Evolutionary conservation across 2,888 invertebrate genomes (phyloP), one percentile per base, ranked within the genome.

Genomic region (Philaethria dido): DNA sequence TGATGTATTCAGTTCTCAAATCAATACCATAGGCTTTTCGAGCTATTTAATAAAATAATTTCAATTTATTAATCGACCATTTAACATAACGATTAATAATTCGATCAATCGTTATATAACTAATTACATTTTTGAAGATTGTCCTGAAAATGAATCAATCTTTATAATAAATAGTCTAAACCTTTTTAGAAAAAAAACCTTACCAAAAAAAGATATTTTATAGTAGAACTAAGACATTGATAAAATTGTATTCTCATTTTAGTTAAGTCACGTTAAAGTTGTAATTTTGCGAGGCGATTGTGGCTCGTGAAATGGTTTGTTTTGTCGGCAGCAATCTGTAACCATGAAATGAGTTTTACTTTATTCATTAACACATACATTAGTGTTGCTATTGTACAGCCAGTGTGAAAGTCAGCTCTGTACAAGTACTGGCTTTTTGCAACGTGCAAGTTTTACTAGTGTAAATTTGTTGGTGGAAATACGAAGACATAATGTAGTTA

Each of bases 251-350:
- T 62, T 62, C 44, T 22, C 66, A 66, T 79, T 76, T 50, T 61
- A 85, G 81, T 83, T 84, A 61, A 77, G 85, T 87, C 89, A 89
- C 87, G 88, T 83, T 74, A 76, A 69, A 78, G 79, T 80, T 82
- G 84, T 88, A 85, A 88, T 86, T 89, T 84, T 83, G 80, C 82
- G 42, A 59, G 59, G 50, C 29, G 60, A 60, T 52, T 65, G 59
- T 44, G 25, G 42, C 29, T 57, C 42, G 59, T 25, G 20, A 59
- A 65, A 25, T 60, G 50, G 42, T 48, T 13, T 39, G 64, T 59
- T 59, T 65, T 48, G 64, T 64, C 57, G 59, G 64, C 44, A 39
- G 48, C 47, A 57, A 64, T 57, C 64, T 47, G 45, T 60, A 60
- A 60, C 60, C 60, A 60, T 47, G 44, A 44, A 60, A 60, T 60